Conservation (phyloP, 2,113 vertebrate species). For the Phocoena sinus region DNA sequence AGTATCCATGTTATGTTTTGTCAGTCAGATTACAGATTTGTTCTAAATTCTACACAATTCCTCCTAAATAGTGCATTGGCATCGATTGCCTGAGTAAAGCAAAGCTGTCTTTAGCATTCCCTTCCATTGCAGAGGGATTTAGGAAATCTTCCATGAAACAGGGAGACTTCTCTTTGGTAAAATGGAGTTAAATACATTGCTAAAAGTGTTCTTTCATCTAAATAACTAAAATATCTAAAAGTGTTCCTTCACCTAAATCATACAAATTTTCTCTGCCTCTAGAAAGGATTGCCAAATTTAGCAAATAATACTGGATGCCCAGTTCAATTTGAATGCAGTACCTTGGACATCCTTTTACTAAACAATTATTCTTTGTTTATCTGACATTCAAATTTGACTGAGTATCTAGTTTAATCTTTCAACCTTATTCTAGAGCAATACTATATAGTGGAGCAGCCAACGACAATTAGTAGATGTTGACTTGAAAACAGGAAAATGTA, state of each 20-base stretch:
- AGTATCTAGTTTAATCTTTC: neutral
- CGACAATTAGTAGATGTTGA: neutral
- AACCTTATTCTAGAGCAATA: neutral
- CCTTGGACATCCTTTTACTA: neutral
- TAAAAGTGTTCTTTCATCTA: neutral
- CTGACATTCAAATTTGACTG: neutral
- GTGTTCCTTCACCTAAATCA: neutral
- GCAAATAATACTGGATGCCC: neutral
- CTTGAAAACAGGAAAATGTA: neutral
- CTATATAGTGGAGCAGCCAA: neutral
- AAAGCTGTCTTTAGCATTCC: neutral
- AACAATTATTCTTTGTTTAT: neutral
- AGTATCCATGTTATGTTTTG: neutral
- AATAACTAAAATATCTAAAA: neutral
- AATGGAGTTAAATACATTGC: neutral
- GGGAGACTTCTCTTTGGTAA: neutral
- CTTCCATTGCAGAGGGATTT: neutral
- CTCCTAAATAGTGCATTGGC: neutral
- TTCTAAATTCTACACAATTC: neutral
- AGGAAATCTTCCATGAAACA: neutral
- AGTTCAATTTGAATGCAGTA: neutral
- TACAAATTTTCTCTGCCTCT: neutral
- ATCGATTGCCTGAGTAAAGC: neutral
- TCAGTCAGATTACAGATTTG: neutral
- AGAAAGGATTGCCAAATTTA: neutral